Base-by-base conservation (phyloP, 2,113 vertebrate genomes). In the Clarias batrachus region DNA sequence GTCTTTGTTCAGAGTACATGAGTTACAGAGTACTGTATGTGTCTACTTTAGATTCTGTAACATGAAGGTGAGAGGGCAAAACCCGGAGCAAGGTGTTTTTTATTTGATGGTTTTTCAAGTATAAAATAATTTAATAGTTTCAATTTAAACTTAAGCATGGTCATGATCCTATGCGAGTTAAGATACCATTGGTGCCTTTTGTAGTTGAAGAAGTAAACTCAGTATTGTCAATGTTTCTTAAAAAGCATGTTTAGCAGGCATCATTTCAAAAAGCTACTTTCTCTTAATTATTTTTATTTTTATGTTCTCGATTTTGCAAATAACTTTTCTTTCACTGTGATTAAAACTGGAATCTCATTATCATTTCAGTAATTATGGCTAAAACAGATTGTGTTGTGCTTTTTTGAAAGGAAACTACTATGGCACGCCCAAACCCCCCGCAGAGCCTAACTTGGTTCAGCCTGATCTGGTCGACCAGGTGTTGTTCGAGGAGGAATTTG, bases 401-500 rank as follows among this genome's bases (percentile, higher is more conserved):
- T 88, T 80, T 88, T 80, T 77, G 12, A 37, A 92, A 99, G 98
- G 98, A 84, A 99, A 99, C 91, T 99, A 98, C 92, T 99, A 99
- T 16, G 98, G 97, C 48, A 99, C 98, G 9, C 98, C 98, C 0
- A 99, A 99, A 89, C 98, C 98, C 88, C 97, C 98, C 0, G 97
- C 97, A 0, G 97, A 99, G 88, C 97, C 97, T 87, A 98, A 96
- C 89, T 96, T 98, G 27, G 97, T 99, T 88, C 98, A 99, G 92
- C 96, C 97, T 0, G 98, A 99, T 90, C 93, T 98, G 2, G 97
- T 99, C 83, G 98, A 99, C 93, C 97, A 98, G 89, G 97, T 99
- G 82, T 94, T 99, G 88, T 99, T 99, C 90, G 98, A 99, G 85
- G 97, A 97, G 92, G 97, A 98, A 83, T 99, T 98, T 92, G 98